Evolutionary conservation across 1,140 invertebrate genomes (phyloP), one percentile per base, ranked within the genome.

Genomic region (Pogonomyrmex barbatus): DNA sequence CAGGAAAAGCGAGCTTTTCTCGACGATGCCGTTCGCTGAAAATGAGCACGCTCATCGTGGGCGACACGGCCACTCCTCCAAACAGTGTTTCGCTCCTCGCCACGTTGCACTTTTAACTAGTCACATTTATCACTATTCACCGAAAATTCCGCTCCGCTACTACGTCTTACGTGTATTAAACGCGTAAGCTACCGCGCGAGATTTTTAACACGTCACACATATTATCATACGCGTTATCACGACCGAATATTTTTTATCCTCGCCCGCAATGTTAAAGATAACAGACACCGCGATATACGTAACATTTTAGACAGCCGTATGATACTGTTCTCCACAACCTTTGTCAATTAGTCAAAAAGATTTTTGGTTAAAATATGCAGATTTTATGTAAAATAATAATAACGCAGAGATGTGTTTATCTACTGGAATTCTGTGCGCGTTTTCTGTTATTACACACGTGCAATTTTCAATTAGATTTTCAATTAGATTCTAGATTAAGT

Each of bases 31-130:
- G n/a, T 83, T 30, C 81, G 58, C 71, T 30, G 79, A 58, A 82
- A 82, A 82, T 65, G 42, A 58, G 54, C 42, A 47, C 76, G 78
- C 50, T 71, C 65, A 24, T 82, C 79, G 79, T 47, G 67, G 54
- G 10, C 54, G 67, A 71, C 24, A 24, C 68, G 67, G 52, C 67
- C 75, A 65, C 42, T 45, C 47, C 52, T 24, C 76, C 24, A 47
- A 24, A 78, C 75, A 36, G 42, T 73, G 79, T 47, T 83, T 73
- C 54, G 24, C 68, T 83, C 73, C 24, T 60, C 79, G 52, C 54
- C 42, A 56, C 52, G 65, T 82, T 58, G 67, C 54, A 73, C 54
- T 83, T 83, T 83, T 73, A 83, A 73, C 79, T 42, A 83, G 30
- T 24, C 24, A n/a, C 54, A 73, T 60, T 83, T 83, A 73, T 83